Evolutionary conservation across 2,888 invertebrate genomes (phyloP), one percentile per base, ranked within the genome.

Genomic region (Sclerodermus sp.): DNA sequence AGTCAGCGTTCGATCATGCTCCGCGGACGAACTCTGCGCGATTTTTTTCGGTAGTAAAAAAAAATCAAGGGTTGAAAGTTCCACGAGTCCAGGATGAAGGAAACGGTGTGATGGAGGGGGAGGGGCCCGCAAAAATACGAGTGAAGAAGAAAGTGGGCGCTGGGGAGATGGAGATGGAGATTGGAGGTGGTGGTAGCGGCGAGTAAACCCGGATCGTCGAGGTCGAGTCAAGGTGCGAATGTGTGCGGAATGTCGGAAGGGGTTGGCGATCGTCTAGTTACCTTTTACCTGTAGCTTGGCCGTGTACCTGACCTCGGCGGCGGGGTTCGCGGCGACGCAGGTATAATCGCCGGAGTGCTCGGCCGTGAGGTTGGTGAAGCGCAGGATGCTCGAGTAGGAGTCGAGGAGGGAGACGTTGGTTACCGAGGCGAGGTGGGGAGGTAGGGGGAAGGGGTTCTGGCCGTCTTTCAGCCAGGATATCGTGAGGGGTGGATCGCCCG

Each of bases 391-490:
- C 79, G 88, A 86, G 81, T 87, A 89, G 76, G 85, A 84, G 82
- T 89, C 89, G 80, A 88, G 83, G 80, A 85, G 82, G 80, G 87
- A 83, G 73, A 86, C 82, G 81, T 87, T 87, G 73, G 86, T 87
- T 55, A 78, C 79, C 62, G 78, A 72, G 66, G 85, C 85, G 77
- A 85, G 79, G 69, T 83, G 81, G 66, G 85, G 83, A 70, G 85
- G 82, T 78, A 87, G 79, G 64, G 85, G 84, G 61, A 77, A 74
- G 34, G 77, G 77, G 59, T 49, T 71, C 76, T 84, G 84, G 74
- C 87, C 89, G 81, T 91, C 90, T 84, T 90, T 91, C 67, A 88
- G 85, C 91, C 91, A 92, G 79, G 84, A 84, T 78, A 91, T 87
- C 75, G 85, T 84, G 63, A 92, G 82, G 64, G 91, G 91, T 70